Evolutionary conservation across 2,888 invertebrate genomes (phyloP).

Genomic region (Stenodema calcarata): DNA sequence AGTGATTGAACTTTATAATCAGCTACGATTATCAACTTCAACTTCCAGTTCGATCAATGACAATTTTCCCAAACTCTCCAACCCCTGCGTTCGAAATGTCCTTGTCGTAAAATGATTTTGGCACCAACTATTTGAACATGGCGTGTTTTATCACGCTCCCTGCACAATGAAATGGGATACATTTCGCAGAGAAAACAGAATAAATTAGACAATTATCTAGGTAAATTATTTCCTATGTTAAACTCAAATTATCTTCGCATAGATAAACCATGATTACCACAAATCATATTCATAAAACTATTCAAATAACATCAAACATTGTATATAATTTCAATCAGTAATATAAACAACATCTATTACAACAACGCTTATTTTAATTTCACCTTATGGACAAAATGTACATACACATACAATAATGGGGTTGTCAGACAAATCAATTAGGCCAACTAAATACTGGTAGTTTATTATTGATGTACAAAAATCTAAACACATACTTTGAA

Average conservation of each 20-base stretch:
- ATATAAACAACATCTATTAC: not conserved
- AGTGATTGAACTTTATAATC: not conserved
- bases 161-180: not conserved
- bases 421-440: not conserved
- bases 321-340: not conserved
- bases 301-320: not conserved
- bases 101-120: not conserved
- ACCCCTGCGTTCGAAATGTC: not conserved
- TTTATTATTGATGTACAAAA: not conserved
- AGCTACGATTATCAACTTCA: not conserved
- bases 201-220: not conserved
- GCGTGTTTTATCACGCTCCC: not conserved
- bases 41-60: not conserved
- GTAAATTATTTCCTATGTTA: not conserved
- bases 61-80: not conserved
- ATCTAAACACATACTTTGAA: not conserved
- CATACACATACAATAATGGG: not conserved
- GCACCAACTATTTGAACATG: not conserved
- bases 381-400: not conserved
- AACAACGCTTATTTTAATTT: not conserved
- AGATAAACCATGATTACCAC: not conserved
- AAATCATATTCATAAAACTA: not conserved
- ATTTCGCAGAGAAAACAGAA: not conserved
- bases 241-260: not conserved
- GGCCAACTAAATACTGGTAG: not conserved